A percentile compares a stretch with the other conserved stretches of the same genome.
Conservation (phyloP, 2,113 vertebrate genomes). For the Carassius gibelio region DNA sequence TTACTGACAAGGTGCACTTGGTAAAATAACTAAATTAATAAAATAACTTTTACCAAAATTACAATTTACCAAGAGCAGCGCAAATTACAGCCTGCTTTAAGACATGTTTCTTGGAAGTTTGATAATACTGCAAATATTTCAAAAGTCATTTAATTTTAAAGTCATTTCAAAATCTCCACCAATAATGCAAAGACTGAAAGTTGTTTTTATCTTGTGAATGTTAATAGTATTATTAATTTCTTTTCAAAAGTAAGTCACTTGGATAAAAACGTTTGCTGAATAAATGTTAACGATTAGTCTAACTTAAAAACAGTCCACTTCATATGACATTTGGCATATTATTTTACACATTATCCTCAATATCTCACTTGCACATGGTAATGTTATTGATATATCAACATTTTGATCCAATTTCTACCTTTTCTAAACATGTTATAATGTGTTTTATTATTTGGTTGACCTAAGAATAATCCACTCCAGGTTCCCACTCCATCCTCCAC, state of each 20-base stretch:
- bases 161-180: not conserved
- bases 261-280: too few species aligned
- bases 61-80: too few species aligned
- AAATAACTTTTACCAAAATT: too few species aligned
- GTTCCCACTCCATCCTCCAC: slow-evolving; percentile 7
- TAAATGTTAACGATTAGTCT: not conserved
- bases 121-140: too few species aligned
- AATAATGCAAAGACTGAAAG: too few species aligned
- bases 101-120: too few species aligned
- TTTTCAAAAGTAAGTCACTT: not conserved
- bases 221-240: not conserved
- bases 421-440: too few species aligned
- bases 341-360: not conserved
- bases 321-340: not conserved
- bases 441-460: not conserved
- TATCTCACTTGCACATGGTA: not conserved
- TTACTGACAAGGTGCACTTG: too few species aligned
- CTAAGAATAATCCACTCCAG: slow-evolving; percentile 32
- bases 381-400: not conserved
- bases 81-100: too few species aligned
- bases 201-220: not conserved
- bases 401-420: not conserved
- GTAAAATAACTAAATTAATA: too few species aligned
- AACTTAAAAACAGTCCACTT: not conserved
- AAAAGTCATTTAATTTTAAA: too few species aligned